Evolutionary conservation across 1,140 invertebrate species (phyloP).

Genomic region (Metopolophium dirhodum): DNA sequence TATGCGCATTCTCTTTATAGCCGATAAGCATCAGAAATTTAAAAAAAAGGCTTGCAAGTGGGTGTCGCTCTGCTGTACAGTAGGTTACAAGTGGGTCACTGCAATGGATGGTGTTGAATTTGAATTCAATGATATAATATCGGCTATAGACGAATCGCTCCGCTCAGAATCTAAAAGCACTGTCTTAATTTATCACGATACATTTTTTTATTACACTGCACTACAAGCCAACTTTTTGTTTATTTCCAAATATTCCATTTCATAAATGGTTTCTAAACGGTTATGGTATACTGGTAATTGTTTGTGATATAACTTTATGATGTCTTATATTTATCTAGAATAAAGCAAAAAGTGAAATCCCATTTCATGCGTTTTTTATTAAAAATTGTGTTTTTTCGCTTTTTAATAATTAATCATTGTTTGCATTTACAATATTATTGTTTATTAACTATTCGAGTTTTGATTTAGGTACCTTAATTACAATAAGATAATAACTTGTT

Average conservation of each 20-base stretch:
- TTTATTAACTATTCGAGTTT: not conserved
- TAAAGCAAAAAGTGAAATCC: not conserved
- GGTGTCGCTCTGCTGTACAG: too few species aligned
- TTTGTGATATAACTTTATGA: not conserved
- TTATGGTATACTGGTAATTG: not conserved
- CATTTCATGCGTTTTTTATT: not conserved
- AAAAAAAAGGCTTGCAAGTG: not conserved
- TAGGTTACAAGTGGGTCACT: too few species aligned
- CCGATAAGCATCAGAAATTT: not conserved
- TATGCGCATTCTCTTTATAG: not conserved
- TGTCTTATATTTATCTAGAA: not conserved
- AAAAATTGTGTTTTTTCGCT: not conserved
- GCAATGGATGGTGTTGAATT: too few species aligned
- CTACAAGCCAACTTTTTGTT: not conserved
- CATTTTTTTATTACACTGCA: not conserved
- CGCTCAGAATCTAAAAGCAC: too few species aligned
- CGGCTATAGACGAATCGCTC: too few species aligned
- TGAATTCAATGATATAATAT: too few species aligned
- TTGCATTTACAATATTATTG: conserved; percentile 1
- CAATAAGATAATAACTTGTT: not conserved
- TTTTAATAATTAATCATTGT: not conserved
- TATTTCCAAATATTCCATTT: not conserved
- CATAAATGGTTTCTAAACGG: not conserved
- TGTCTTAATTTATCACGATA: not conserved
- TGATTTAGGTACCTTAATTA: not conserved